Evolutionary conservation across 2,113 vertebrate genomes (phyloP).

Genomic region (Ceyx cyanopectus): DNA sequence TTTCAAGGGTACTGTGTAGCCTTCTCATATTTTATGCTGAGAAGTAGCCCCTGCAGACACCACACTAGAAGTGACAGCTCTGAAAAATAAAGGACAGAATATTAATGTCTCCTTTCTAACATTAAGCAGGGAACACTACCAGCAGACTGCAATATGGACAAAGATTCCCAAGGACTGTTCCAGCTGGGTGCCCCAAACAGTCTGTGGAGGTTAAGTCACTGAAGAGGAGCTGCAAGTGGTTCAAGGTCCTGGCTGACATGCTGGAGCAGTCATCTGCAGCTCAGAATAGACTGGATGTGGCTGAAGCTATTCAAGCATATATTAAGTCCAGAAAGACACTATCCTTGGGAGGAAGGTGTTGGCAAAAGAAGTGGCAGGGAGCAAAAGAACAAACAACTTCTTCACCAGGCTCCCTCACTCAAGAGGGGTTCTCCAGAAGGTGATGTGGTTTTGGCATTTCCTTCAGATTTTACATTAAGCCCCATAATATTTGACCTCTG

Average conservation of each 20-base stretch:
- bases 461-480: not conserved
- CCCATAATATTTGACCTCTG: not conserved
- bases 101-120: not conserved
- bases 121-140: not conserved
- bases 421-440: not conserved
- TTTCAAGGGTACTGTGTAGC: not conserved
- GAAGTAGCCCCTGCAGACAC: not conserved
- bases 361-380: not conserved
- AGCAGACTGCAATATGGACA: not conserved
- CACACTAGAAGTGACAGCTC: not conserved
- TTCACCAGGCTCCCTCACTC: not conserved
- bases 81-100: constrained; percentile 17
- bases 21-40: not conserved
- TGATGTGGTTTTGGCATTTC: not conserved
- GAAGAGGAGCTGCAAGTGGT: not conserved
- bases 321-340: not conserved
- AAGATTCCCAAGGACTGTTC: constrained; percentile 1
- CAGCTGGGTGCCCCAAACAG: not conserved
- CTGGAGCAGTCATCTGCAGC: not conserved
- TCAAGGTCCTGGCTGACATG: not conserved
- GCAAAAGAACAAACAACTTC: not conserved
- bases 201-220: not conserved
- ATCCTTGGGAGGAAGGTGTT: not conserved
- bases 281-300: not conserved
- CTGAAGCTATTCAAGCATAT: not conserved